Percentiles rank a stretch among this genome's conserved stretches.
Evolutionary conservation across 1,140 invertebrate genomes (phyloP).

Genomic region (Pseudachorutes palmiensis): DNA sequence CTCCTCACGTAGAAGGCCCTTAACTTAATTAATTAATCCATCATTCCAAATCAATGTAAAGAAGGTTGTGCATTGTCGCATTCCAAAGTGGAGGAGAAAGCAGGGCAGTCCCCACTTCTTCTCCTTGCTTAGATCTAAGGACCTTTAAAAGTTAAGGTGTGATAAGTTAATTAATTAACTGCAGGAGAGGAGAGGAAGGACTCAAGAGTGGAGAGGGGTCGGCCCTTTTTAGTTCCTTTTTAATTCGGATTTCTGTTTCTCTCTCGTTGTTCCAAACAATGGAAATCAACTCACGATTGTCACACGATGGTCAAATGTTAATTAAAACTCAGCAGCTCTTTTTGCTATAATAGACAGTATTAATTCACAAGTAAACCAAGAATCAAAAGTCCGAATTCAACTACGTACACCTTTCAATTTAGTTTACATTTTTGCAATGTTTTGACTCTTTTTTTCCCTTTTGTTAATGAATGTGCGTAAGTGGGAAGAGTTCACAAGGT

Average conservation of each 20-base stretch:
- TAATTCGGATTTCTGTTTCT: conserved; percentile 28
- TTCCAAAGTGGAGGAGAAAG: conserved; percentile 6
- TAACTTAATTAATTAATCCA: not conserved
- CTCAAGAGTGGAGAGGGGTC: not conserved
- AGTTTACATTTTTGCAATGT: not conserved
- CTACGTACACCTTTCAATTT: too few species aligned
- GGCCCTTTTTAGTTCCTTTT: conserved; percentile 20
- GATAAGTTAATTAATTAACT: not conserved
- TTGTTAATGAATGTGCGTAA: not conserved
- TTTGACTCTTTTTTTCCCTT: not conserved
- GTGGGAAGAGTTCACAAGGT: not conserved
- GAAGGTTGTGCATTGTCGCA: conserved; percentile 32
- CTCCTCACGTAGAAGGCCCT: conserved; percentile 35
- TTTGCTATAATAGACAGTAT: not conserved
- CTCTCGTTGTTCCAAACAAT: conserved; percentile 12
- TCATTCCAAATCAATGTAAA: conserved; percentile 18
- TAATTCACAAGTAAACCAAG: not conserved
- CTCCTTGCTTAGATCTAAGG: not conserved
- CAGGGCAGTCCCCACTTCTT: not conserved
- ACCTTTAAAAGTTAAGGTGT: not conserved
- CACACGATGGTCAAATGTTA: not conserved
- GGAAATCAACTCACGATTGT: too few species aligned
- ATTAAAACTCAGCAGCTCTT: not conserved
- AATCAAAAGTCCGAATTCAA: not conserved
- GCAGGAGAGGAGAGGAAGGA: not conserved